A percentile compares a stretch with the other conserved stretches of the same genome.
phyloP scores from a whole-genome alignment of 2,797 vertebrate species.

The Chrysocyon brachyurus region DNA sequence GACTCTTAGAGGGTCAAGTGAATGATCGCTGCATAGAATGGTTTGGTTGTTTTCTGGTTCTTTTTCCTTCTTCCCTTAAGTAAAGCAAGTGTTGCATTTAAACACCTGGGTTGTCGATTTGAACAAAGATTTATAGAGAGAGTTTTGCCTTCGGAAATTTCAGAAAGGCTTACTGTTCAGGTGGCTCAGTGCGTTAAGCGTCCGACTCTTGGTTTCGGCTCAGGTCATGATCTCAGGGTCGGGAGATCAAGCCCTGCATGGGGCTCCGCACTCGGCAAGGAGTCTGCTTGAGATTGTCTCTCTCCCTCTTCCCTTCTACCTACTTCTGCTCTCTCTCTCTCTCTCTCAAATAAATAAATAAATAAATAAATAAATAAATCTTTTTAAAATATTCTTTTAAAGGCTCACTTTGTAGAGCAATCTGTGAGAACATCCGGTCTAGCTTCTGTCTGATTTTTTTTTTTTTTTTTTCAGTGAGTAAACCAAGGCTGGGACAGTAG shows the following conservation, averaged over 20 bases:
- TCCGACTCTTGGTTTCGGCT: neutral
- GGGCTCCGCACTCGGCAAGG: accelerated
- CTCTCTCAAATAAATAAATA: neutral
- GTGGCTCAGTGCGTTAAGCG: neutral
- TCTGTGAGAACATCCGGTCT: neutral
- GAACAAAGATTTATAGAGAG: neutral
- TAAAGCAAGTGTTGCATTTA: neutral
- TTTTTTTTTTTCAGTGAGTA: neutral
- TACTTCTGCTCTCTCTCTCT: neutral
- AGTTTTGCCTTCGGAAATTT: neutral
- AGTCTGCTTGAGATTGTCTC: neutral
- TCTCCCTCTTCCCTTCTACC: neutral
- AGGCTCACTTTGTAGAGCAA: neutral
- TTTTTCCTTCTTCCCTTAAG: neutral
- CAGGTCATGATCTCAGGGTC: neutral
- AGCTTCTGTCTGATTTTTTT: neutral
- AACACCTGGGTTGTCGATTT: slow-evolving; percentile 15
- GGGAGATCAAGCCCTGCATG: neutral
- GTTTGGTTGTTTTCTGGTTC: neutral
- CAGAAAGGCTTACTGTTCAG: neutral
- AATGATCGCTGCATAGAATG: neutral
- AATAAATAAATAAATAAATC: neutral
- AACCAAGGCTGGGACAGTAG: neutral
- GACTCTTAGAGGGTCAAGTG: neutral
- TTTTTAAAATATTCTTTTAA: neutral